Percentiles rank a stretch among this genome's conserved stretches.
phyloP scores from a whole-genome alignment of 2,113 vertebrate genomes.

The Saccopteryx leptura region DNA sequence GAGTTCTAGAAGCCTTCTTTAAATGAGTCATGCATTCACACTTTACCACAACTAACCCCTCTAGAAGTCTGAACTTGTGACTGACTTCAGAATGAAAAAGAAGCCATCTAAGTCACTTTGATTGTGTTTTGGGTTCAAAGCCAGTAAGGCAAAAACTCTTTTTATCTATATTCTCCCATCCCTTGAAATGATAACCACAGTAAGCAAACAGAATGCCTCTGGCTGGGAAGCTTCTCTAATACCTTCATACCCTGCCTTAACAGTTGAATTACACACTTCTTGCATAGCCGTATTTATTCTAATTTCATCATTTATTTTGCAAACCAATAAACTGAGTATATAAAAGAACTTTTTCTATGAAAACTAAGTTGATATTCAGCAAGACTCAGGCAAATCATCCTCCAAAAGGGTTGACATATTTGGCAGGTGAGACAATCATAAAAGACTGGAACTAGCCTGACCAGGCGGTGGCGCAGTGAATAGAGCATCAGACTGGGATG shows the following conservation, averaged over 20 bases:
- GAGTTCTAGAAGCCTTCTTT: slow-evolving; percentile 23
- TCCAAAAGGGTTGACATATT: neutral
- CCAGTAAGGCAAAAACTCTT: neutral
- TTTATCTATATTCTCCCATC: neutral
- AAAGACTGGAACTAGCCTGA: neutral
- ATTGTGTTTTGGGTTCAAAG: neutral
- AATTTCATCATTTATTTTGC: slow-evolving; percentile 26
- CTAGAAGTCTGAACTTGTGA: slow-evolving; percentile 2
- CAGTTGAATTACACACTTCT: neutral
- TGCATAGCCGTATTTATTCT: neutral
- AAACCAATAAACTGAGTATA: slow-evolving; percentile 26
- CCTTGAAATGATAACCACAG: neutral
- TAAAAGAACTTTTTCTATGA: slow-evolving; percentile 15
- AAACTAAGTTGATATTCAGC: slow-evolving; percentile 29
- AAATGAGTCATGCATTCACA: neutral
- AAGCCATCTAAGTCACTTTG: neutral
- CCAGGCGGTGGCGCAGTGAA: too few relatives aligned
- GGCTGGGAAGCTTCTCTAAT: neutral
- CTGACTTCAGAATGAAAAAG: slow-evolving; percentile 45
- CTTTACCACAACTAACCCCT: neutral
- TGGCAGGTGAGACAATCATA: neutral
- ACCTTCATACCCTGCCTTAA: neutral
- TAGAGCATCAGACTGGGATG: too few relatives aligned
- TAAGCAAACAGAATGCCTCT: neutral
- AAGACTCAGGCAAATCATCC: slow-evolving; percentile 30